Base-by-base conservation (phyloP, 2,888 invertebrate species). In the Stenodera caucasica region DNA sequence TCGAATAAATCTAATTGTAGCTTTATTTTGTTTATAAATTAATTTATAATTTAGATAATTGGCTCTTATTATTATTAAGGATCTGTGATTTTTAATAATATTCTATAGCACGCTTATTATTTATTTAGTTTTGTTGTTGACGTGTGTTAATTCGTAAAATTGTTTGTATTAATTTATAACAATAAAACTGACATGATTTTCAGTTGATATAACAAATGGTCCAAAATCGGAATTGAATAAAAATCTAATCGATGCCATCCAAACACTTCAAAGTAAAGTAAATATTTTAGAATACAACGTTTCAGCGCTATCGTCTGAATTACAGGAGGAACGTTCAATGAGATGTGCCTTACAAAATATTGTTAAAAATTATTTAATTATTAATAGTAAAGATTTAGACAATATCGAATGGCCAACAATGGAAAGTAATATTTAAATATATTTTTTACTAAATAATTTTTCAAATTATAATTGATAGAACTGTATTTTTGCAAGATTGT, bases 1-100 rank as follows among this genome's bases (percentile, higher is more conserved):
- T 88, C 81, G 89, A 89, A 81, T 89, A 83, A 82, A 80, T 32
- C 7, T 23, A 6, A 26, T 9, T 23, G 32, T 26, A 15, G 52
- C 33, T 23, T 7, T 12, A 49, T 15, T 49, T 26, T 26, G 26
- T 26, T 26, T 26, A 23, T 15, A 21, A 12, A 49, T 26, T 49
- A 15, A 45, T 8, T n/a, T 18, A 45, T 45, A 9, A 18, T 12
- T 45, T 45, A 26, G 6, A 5, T 26, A 26, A 26, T 26, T 26
- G 26, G 6, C 4, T 5, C 3, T 26, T 26, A 26, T 26, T 26
- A 26, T 26, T 26, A 26, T 26, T 26, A 26, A 37, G 14, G 15
- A 52, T 29, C 53, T 53, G 58, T 58, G 58, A 53, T 52, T 35
- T 30, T 53, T 32, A 15, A 29, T 15, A 32, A 33, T 33, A 30